phyloP scores from a whole-genome alignment of 2,888 invertebrate species.

The Frankliniella fusca region DNA sequence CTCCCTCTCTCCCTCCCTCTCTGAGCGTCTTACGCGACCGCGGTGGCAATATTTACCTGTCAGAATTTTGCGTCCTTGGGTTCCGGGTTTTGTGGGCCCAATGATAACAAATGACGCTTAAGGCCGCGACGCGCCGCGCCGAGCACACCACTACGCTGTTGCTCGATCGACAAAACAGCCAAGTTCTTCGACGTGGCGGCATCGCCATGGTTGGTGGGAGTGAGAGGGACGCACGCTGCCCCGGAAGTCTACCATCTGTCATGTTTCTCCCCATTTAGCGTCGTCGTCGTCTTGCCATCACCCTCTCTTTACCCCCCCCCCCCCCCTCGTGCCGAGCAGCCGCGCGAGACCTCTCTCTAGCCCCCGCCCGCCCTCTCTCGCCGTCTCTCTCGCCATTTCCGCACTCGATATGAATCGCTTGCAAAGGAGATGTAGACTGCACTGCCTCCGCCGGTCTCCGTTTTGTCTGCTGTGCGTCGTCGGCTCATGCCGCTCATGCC shows the following conservation, averaged over 20 bases:
- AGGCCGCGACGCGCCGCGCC: too few relatives aligned
- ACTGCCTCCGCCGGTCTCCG: background rate
- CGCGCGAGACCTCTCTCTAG: background rate
- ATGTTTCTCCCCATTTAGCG: slow-evolving; percentile 20
- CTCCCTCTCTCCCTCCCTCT: too few relatives aligned
- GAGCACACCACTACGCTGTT: too few relatives aligned
- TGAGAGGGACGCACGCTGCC: background rate
- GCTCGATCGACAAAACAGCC: too few relatives aligned
- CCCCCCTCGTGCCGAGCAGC: background rate
- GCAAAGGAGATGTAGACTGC: background rate
- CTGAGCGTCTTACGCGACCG: too few relatives aligned
- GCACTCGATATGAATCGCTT: slow-evolving; percentile 15
- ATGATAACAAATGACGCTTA: too few relatives aligned
- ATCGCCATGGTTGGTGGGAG: background rate
- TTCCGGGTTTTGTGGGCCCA: too few relatives aligned
- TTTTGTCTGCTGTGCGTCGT: too few relatives aligned
- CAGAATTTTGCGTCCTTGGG: too few relatives aligned
- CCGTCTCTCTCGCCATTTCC: background rate
- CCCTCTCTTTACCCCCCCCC: background rate
- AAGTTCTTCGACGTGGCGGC: background rate
- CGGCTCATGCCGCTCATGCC: background rate
- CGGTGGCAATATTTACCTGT: too few relatives aligned
- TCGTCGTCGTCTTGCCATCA: background rate
- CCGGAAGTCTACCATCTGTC: slow-evolving; percentile 11
- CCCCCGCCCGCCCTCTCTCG: background rate